Conservation (phyloP, 1,140 invertebrate genomes). For the Listronotus oregonensis region DNA sequence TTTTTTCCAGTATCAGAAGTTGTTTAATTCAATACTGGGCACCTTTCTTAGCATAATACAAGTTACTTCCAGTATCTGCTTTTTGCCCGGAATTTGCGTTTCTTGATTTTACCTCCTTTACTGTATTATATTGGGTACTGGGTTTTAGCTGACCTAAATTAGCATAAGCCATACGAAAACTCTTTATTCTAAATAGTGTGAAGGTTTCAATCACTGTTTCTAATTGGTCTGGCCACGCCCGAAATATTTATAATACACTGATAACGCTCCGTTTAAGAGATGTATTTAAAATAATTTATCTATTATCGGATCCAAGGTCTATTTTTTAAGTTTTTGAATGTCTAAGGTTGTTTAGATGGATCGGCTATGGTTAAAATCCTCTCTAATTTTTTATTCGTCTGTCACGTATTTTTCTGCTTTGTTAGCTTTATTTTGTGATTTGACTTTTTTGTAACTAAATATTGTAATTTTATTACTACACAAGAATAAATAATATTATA, state of each 20-base stretch:
- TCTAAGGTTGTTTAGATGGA: background rate
- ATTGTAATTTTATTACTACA: too few species aligned
- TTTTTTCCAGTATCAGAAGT: too few species aligned
- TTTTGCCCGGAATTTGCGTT: too few species aligned
- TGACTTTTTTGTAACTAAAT: too few species aligned
- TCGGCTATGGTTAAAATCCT: background rate
- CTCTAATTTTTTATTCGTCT: slow-evolving; percentile 5
- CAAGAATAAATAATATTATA: too few species aligned
- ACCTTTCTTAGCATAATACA: too few species aligned
- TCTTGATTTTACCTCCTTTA: too few species aligned
- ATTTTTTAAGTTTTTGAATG: too few species aligned
- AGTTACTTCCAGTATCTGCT: too few species aligned
- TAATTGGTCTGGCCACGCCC: slow-evolving; percentile 1
- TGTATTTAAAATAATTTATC: background rate
- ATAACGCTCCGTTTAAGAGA: background rate
- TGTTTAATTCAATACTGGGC: too few species aligned
- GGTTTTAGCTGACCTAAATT: background rate
- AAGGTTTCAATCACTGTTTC: slow-evolving; percentile 1
- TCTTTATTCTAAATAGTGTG: slow-evolving; percentile 8
- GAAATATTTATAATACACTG: slow-evolving; percentile 8
- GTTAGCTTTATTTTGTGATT: background rate
- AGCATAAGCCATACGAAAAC: slow-evolving; percentile 2
- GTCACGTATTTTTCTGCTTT: slow-evolving; percentile 4
- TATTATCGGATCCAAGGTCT: too few species aligned
- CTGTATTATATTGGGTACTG: too few species aligned